Evolutionary conservation across 2,797 vertebrate species (phyloP).

Genomic region (Vireo griseus): DNA sequence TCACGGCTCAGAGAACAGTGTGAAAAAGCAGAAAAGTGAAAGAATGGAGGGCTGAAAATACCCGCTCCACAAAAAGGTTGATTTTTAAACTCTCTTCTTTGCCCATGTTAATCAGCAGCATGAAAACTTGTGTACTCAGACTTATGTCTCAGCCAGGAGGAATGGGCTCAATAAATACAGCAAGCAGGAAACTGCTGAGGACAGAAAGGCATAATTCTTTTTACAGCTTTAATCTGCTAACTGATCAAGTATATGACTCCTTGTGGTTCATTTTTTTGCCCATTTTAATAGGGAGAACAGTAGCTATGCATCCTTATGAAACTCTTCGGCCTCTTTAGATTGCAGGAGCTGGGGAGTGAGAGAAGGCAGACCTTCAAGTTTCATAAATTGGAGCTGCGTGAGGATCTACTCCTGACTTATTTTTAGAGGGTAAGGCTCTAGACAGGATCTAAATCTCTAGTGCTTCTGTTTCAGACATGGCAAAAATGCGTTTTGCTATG

Average conservation of each 20-base stretch:
- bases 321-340: not conserved
- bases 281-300: not conserved
- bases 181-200: not conserved
- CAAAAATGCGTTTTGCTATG: not conserved
- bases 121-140: not conserved
- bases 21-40: not conserved
- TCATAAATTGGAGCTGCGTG: not conserved
- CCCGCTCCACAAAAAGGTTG: not conserved
- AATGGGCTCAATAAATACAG: not conserved
- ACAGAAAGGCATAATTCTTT: not conserved
- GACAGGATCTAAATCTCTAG: not conserved
- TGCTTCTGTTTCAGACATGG: not conserved
- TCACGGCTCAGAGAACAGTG: not conserved
- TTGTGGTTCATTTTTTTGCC: not conserved
- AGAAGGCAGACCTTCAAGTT: not conserved
- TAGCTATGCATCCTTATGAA: not conserved
- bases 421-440: not conserved
- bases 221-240: not conserved
- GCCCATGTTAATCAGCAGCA: not conserved
- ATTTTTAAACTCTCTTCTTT: not conserved
- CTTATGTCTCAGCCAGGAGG: not conserved
- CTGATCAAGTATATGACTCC: not conserved
- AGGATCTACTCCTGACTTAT: not conserved
- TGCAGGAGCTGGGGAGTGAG: not conserved
- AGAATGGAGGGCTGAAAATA: not conserved